Percentiles rank a stretch among this genome's conserved stretches.
Conservation (phyloP, 2,797 vertebrate species). For the Acrocephalus scirpaceus region DNA sequence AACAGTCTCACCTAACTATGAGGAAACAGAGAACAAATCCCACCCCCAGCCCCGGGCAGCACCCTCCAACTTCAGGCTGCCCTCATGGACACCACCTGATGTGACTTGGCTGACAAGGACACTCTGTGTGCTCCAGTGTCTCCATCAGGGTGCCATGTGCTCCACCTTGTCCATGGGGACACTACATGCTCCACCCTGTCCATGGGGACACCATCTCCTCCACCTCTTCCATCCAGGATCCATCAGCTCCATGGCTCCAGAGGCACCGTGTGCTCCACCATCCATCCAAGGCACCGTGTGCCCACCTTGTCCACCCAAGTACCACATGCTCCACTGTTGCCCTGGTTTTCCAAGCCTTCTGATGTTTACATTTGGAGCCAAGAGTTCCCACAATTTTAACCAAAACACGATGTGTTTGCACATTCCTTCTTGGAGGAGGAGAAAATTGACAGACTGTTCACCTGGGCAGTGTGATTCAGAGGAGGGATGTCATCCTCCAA, state of each 20-base stretch:
- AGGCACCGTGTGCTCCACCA: neutral
- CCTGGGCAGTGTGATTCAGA: no score
- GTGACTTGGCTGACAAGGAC: neutral
- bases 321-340: no score
- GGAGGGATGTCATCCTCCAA: no score
- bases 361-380: no score
- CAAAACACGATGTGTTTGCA: no score
- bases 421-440: no score
- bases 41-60: neutral
- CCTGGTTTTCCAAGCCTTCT: no score
- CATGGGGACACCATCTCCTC: neutral
- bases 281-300: neutral
- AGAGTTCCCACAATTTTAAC: no score
- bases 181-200: neutral
- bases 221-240: no score
- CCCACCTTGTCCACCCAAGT: no score
- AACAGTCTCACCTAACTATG: neutral
- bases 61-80: neutral
- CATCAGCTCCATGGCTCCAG: neutral
- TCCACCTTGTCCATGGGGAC: neutral
- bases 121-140: accelerated
- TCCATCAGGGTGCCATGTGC: neutral
- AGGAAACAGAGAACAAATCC: neutral
- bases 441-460: no score
- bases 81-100: neutral